These are phyloP conservation scores for Platyscapa corneri DNA, from an alignment of 1,140 invertebrate species.

Conservation along the genomic window DNA sequence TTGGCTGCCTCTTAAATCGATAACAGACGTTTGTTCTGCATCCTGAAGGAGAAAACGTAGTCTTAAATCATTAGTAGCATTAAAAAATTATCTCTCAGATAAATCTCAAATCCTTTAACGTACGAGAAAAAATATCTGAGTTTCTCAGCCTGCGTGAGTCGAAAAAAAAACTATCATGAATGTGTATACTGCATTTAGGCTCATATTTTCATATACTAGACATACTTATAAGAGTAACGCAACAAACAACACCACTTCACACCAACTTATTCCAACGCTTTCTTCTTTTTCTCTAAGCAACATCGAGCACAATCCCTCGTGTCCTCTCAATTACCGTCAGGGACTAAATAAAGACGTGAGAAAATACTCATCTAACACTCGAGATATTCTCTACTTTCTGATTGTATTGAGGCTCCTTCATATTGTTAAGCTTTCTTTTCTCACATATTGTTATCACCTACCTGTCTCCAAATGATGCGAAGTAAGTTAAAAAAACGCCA, in stretches of 20 bases:
- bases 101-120: conserved; percentile 39
- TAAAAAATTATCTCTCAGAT: conserved; percentile 7
- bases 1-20: no score
- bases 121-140: background rate
- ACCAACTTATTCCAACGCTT: background rate
- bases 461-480: background rate
- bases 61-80: background rate
- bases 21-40: no score
- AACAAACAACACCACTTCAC: background rate
- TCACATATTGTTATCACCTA: background rate
- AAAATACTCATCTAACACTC: conserved; percentile 25
- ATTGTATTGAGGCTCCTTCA: background rate
- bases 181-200: background rate
- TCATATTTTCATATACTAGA: background rate
- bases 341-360: conserved; percentile 43
- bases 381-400: background rate
- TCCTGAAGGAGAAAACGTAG: no score
- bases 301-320: background rate
- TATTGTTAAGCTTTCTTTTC: background rate
- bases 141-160: background rate
- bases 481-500: no score
- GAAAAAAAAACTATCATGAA: background rate
- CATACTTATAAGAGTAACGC: background rate
- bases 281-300: background rate
- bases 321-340: conserved; percentile 30